A percentile compares a stretch with the other conserved stretches of the same genome.
phyloP scores from a whole-genome alignment of 2,797 vertebrate species.

The Lagodon rhomboides region DNA sequence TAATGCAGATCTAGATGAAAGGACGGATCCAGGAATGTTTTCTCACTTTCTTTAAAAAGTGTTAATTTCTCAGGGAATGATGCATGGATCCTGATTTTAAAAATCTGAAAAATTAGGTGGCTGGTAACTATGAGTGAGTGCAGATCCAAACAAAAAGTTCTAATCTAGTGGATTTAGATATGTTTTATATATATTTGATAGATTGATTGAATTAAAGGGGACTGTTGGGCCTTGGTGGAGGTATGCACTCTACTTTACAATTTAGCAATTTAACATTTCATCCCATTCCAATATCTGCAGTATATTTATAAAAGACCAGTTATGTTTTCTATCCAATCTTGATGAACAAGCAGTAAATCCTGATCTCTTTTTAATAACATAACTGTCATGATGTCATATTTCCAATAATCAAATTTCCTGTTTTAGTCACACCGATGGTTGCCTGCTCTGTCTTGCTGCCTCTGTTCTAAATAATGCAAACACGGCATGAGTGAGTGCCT shows the following conservation, averaged over 20 bases:
- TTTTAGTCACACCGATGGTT: slow-evolving; percentile 12
- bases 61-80: too few relatives aligned
- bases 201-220: too few relatives aligned
- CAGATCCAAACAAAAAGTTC: too few relatives aligned
- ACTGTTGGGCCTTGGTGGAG: too few relatives aligned
- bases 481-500: slow-evolving; percentile 14
- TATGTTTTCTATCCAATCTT: neutral
- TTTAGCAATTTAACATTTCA: neutral
- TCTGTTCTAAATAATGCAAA: slow-evolving; percentile 19
- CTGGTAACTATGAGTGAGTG: too few relatives aligned
- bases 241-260: neutral
- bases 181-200: too few relatives aligned
- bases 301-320: neutral
- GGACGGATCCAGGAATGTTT: too few relatives aligned
- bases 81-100: too few relatives aligned
- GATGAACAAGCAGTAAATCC: slow-evolving; percentile 4
- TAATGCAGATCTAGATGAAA: too few relatives aligned
- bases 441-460: slow-evolving; percentile 7
- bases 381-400: neutral
- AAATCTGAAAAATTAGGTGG: too few relatives aligned
- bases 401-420: slow-evolving; percentile 8
- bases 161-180: too few relatives aligned
- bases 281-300: neutral
- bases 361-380: slow-evolving; percentile 17
- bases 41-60: too few relatives aligned